These are phyloP conservation scores for Anas acuta DNA, from an alignment of 2,797 vertebrate genomes.

Conservation along the genomic window DNA sequence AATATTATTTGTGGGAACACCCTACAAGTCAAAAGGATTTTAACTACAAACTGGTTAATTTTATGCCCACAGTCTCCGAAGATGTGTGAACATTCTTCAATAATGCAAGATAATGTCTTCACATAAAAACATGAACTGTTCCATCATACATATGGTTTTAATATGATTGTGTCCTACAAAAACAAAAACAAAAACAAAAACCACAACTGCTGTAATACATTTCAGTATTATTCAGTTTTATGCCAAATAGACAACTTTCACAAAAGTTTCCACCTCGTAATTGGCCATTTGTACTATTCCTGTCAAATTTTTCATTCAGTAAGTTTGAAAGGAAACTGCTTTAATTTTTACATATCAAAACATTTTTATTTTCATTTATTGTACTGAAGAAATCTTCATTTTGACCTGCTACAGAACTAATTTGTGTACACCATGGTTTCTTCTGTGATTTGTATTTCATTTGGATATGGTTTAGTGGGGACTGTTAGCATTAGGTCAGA, in stretches of 20 bases:
- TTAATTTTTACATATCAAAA: not conserved
- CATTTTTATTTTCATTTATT: not conserved
- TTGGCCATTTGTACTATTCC: not conserved
- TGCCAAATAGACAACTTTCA: not conserved
- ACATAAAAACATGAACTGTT: not conserved
- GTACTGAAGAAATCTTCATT: not conserved
- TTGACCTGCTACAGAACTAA: not conserved
- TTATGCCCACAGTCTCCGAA: not conserved
- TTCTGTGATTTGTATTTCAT: not conserved
- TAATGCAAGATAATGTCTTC: not conserved
- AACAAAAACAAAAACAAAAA: not conserved
- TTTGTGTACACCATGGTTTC: accelerated
- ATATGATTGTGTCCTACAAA: not conserved
- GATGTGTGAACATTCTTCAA: not conserved
- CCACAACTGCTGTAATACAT: not conserved
- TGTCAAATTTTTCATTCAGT: not conserved
- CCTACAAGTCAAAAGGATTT: not conserved
- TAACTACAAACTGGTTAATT: not conserved
- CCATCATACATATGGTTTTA: not conserved
- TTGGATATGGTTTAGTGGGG: too few species aligned
- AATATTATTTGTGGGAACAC: conserved; percentile 36
- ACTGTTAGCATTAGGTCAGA: too few species aligned
- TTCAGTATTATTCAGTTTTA: not conserved
- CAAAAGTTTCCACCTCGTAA: not conserved
- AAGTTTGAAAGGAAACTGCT: not conserved